phyloP scores from a whole-genome alignment of 2,797 vertebrate species.

The Gobio occitaniae region DNA sequence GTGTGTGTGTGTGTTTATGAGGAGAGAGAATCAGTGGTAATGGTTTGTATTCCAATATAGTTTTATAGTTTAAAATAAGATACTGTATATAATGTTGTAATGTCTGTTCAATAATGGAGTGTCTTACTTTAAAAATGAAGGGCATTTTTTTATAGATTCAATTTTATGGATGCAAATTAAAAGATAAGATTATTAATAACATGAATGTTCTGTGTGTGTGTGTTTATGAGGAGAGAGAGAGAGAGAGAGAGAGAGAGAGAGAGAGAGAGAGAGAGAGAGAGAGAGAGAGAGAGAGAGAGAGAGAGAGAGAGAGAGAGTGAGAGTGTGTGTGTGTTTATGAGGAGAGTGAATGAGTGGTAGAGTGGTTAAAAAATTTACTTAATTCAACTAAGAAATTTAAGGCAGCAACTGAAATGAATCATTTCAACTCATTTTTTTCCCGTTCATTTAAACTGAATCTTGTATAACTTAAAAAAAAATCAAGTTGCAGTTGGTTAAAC shows the following conservation, averaged over 20 bases:
- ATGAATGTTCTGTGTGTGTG: no score
- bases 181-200: neutral
- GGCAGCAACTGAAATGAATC: neutral
- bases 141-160: neutral
- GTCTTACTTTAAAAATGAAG: neutral
- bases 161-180: neutral
- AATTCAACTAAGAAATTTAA: neutral
- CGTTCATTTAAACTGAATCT: neutral
- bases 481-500: no score
- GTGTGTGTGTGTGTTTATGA: neutral
- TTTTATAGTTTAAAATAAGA: neutral
- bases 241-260: no score
- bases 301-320: no score
- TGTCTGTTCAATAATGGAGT: neutral
- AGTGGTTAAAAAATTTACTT: neutral
- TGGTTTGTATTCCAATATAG: neutral
- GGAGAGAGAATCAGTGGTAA: neutral
- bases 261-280: no score
- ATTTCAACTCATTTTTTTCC: neutral
- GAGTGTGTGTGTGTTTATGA: no score
- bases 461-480: neutral
- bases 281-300: no score
- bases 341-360: no score
- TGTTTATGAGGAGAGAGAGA: no score
- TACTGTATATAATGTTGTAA: neutral